Percentiles rank a stretch among this genome's conserved stretches.
Conservation (phyloP, 1,140 invertebrate species). For the Belonocnema kinseyi region DNA sequence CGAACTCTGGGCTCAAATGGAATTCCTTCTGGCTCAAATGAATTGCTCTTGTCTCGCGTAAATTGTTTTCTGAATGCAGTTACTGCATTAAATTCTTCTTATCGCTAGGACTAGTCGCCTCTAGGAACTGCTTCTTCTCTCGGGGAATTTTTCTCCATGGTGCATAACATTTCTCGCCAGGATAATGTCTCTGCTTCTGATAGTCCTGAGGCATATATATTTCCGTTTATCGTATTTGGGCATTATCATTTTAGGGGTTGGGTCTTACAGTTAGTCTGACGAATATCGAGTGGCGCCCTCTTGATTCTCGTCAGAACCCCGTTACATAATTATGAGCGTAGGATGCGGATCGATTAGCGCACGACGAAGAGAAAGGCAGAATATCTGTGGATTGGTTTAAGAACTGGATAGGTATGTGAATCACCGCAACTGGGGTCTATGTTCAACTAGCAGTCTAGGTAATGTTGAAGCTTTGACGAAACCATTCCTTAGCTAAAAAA, state of each 20-base stretch:
- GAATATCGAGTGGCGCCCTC: constrained; percentile 7
- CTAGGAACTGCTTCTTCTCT: constrained; percentile 41
- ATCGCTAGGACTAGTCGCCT: not conserved
- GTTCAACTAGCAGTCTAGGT: not conserved
- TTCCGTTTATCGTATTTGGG: no score
- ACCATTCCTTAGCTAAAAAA: not conserved
- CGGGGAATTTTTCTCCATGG: constrained; percentile 41
- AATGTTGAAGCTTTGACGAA: not conserved
- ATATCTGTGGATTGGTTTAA: constrained; percentile 72
- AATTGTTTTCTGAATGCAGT: constrained; percentile 21
- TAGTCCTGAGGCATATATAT: not conserved
- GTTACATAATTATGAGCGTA: constrained; percentile 75
- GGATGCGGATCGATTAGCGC: constrained; percentile 76
- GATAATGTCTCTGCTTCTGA: constrained; percentile 45
- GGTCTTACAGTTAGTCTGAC: not conserved
- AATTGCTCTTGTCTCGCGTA: constrained; percentile 30
- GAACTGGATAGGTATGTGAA: constrained; percentile 67
- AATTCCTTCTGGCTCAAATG: constrained; percentile 17
- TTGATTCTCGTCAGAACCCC: constrained; percentile 25
- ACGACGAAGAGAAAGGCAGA: constrained; percentile 74
- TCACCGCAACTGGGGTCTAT: constrained; percentile 66
- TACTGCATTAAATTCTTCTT: constrained; percentile 3
- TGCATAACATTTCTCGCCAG: not conserved
- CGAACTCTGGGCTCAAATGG: constrained; percentile 30
- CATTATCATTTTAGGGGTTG: no score